A percentile compares a stretch with the other conserved stretches of the same genome.
These are phyloP conservation scores for Dallia pectoralis DNA, from an alignment of 2,797 vertebrate species.

Conservation along the genomic window DNA sequence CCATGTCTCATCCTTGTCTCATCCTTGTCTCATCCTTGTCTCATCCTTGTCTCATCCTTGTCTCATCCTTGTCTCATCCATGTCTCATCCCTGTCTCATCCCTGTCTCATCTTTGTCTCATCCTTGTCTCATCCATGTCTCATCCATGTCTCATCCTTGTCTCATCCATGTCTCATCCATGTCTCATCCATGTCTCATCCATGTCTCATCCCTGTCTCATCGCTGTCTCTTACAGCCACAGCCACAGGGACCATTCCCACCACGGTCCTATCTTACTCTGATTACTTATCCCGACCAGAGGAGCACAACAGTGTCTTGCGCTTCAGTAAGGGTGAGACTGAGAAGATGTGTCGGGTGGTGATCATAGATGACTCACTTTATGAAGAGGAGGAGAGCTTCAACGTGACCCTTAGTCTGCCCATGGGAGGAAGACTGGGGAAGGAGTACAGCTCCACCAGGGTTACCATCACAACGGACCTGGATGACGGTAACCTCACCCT, in stretches of 20 bases:
- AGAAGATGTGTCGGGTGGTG: slow-evolving; percentile 83
- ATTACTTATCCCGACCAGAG: slow-evolving; percentile 91
- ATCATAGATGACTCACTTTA: slow-evolving; percentile 93
- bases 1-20: not conserved
- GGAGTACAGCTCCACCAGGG: slow-evolving; percentile 72
- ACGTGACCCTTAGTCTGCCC: slow-evolving; percentile 83
- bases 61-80: not conserved
- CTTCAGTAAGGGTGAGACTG: slow-evolving; percentile 83
- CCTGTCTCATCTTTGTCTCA: not conserved
- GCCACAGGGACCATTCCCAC: slow-evolving; percentile 86
- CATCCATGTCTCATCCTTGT: not conserved
- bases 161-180: not conserved
- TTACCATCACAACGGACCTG: slow-evolving; percentile 83
- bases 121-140: not conserved
- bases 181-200: not conserved
- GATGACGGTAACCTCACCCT: slow-evolving; percentile 83
- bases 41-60: not conserved
- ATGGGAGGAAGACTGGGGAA: slow-evolving; percentile 87
- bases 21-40: not conserved
- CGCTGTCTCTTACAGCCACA: slow-evolving; percentile 68
- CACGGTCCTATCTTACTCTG: slow-evolving; percentile 90
- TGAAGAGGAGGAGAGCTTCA: slow-evolving; percentile 88
- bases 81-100: not conserved
- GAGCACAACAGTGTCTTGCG: slow-evolving; percentile 84
- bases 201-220: not conserved